phyloP scores from a whole-genome alignment of 2,113 vertebrate genomes.

The Bujurquina vittata region DNA sequence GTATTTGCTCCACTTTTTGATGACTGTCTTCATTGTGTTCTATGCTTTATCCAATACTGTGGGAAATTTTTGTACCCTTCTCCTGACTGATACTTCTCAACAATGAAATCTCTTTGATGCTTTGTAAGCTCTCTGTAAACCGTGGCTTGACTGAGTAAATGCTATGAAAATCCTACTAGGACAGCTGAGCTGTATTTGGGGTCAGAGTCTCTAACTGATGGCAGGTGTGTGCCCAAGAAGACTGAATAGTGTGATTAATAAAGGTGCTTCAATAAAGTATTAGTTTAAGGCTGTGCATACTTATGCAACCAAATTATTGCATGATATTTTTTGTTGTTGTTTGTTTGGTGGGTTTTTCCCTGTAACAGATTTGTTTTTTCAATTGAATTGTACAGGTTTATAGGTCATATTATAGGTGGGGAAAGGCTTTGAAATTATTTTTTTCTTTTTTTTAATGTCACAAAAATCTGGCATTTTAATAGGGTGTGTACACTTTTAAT shows the following conservation, averaged over 20 bases:
- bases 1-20: not conserved
- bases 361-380: not conserved
- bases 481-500: too few relatives aligned
- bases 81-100: not conserved
- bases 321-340: too few relatives aligned
- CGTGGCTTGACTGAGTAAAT: not conserved
- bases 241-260: not conserved
- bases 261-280: not conserved
- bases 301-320: not conserved
- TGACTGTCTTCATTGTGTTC: not conserved
- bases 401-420: not conserved
- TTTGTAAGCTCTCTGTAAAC: not conserved
- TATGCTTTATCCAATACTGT: not conserved
- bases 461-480: not conserved
- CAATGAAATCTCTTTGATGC: not conserved
- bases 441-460: not conserved
- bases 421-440: not conserved
- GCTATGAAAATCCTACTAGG: not conserved
- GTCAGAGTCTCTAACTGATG: not conserved
- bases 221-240: not conserved
- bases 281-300: not conserved
- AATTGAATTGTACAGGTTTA: not conserved
- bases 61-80: not conserved
- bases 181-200: not conserved
- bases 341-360: too few relatives aligned